A percentile compares a stretch with the other conserved stretches of the same genome.
These are phyloP conservation scores for Sylvia atricapilla DNA, from an alignment of 2,113 vertebrate genomes.

Conservation along the genomic window DNA sequence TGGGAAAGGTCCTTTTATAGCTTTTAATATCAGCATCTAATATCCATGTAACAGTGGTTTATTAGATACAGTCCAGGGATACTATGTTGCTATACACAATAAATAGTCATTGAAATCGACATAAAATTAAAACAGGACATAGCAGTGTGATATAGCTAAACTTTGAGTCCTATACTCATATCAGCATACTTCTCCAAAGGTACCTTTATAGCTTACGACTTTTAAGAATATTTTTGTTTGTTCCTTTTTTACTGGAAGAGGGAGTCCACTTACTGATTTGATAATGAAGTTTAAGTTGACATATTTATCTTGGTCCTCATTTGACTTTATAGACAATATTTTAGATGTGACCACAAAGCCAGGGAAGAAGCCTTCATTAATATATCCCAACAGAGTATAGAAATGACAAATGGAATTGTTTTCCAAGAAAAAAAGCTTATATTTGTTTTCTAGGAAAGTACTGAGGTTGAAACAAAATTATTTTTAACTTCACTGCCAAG, in stretches of 20 bases:
- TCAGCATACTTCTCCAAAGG: background rate
- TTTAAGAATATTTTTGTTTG: background rate
- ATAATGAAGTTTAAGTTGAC: background rate
- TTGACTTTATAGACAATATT: background rate
- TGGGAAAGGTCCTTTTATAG: background rate
- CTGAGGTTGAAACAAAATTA: background rate
- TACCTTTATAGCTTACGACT: background rate
- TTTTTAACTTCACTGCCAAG: background rate
- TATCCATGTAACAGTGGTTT: background rate
- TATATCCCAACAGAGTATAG: background rate
- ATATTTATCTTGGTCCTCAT: background rate
- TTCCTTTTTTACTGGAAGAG: background rate
- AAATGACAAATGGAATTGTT: background rate
- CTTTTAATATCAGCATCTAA: background rate
- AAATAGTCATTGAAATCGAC: background rate
- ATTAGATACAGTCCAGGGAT: background rate
- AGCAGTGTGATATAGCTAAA: background rate
- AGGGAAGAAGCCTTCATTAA: background rate
- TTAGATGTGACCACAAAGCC: background rate
- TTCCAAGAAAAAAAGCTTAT: background rate
- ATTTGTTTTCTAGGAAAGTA: background rate
- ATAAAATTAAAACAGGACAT: background rate
- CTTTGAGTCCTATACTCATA: background rate
- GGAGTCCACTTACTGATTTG: background rate
- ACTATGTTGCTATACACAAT: background rate